phyloP scores from a whole-genome alignment of 2,797 vertebrate genomes.

The Telmatherina bonti region DNA sequence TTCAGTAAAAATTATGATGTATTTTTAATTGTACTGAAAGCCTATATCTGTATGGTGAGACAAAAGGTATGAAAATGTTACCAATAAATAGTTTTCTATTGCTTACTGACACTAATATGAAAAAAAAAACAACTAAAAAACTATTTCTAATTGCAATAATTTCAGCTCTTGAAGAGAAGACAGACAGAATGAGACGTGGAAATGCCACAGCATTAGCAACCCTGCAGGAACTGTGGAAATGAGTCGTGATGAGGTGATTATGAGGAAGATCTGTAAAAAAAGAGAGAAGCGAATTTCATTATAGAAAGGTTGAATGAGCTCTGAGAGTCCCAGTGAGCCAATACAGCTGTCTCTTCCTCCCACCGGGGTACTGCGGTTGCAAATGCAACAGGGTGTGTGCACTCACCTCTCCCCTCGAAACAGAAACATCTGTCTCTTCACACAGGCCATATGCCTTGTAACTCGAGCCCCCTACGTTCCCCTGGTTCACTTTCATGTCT shows the following conservation, averaged over 20 bases:
- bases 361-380: conserved; percentile 33
- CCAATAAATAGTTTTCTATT: background rate
- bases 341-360: conserved; percentile 63
- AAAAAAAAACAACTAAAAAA: background rate
- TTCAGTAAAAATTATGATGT: background rate
- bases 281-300: conserved; percentile 45
- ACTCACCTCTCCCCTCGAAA: conserved; percentile 60
- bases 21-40: background rate
- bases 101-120: too few species aligned
- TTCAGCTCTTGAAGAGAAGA: background rate
- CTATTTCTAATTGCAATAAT: background rate
- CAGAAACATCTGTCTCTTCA: conserved; percentile 71
- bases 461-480: conserved; percentile 51
- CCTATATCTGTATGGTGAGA: background rate
- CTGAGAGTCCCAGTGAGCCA: conserved; percentile 39
- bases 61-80: background rate
- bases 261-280: conserved; percentile 30
- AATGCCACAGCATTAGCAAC: conserved; percentile 1
- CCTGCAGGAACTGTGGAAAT: conserved; percentile 9
- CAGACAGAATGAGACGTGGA: background rate
- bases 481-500: conserved; percentile 71
- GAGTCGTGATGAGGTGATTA: conserved; percentile 25
- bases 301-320: conserved; percentile 35
- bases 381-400: conserved; percentile 46
- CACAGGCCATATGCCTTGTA: conserved; percentile 66